Percentiles rank a stretch among this genome's conserved stretches.
Conservation (phyloP, 2,888 invertebrate genomes). For the Seira ritae region DNA sequence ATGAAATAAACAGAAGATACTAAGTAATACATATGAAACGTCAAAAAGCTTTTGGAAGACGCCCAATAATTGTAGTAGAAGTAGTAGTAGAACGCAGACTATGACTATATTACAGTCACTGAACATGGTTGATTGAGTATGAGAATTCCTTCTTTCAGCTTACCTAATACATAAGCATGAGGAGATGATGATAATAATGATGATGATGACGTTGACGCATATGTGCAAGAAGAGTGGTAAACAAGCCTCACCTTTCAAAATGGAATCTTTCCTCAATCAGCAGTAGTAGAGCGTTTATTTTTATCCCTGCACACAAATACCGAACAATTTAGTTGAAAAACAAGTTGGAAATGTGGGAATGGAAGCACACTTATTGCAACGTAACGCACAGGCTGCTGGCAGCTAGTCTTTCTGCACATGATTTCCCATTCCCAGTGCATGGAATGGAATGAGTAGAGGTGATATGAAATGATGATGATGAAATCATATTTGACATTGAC, state of each 20-base stretch:
- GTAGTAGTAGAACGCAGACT: too few relatives aligned
- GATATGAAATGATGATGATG: neutral
- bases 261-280: neutral
- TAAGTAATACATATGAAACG: too few relatives aligned
- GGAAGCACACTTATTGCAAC: neutral
- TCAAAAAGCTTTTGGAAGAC: too few relatives aligned
- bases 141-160: neutral
- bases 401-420: constrained; percentile 4
- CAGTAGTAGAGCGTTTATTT: neutral
- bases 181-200: too few relatives aligned
- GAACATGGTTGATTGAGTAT: too few relatives aligned
- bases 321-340: neutral
- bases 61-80: too few relatives aligned
- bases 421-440: neutral
- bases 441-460: neutral
- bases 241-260: constrained; percentile 11
- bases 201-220: neutral
- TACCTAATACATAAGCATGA: neutral
- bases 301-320: neutral
- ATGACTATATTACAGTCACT: too few relatives aligned
- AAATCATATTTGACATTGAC: constrained; percentile 11
- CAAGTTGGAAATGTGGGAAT: too few relatives aligned
- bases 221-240: constrained; percentile 1
- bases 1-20: too few relatives aligned
- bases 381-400: too few relatives aligned